phyloP scores from a whole-genome alignment of 2,888 invertebrate genomes.

The Sarcophaga rosellei region DNA sequence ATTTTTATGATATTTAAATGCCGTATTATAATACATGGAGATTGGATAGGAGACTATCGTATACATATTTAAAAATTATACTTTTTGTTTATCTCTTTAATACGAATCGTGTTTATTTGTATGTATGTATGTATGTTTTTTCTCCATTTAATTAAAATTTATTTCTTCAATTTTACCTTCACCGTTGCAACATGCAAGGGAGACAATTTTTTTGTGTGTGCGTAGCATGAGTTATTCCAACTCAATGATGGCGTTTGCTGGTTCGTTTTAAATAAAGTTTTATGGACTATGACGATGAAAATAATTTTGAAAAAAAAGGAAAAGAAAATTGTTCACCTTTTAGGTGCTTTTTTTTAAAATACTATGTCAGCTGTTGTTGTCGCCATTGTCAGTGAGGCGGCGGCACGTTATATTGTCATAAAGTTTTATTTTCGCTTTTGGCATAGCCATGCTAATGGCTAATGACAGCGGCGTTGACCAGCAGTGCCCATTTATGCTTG shows the following conservation, averaged over 20 bases:
- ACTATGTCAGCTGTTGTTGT: slow-evolving; percentile 49
- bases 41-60: too few relatives aligned
- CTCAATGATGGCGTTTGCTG: slow-evolving; percentile 8
- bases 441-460: not conserved
- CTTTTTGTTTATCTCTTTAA: slow-evolving; percentile 27
- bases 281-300: not conserved
- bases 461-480: not conserved
- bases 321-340: not conserved
- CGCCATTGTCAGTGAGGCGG: slow-evolving; percentile 41
- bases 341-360: slow-evolving; percentile 15
- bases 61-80: too few relatives aligned
- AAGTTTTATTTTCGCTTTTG: slow-evolving; percentile 17
- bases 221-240: not conserved
- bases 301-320: too few relatives aligned
- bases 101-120: slow-evolving; percentile 43
- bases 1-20: not conserved
- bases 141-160: slow-evolving; percentile 14
- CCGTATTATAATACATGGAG: not conserved
- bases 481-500: not conserved
- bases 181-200: slow-evolving; percentile 41
- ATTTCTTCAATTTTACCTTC: slow-evolving; percentile 24
- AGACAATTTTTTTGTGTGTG: slow-evolving; percentile 1
- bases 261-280: slow-evolving; percentile 22
- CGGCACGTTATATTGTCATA: slow-evolving; percentile 42
- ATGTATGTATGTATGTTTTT: slow-evolving; percentile 45